These are phyloP conservation scores for Pseudomugil gertrudae DNA, from an alignment of 2,797 vertebrate genomes.

Conservation along the genomic window DNA sequence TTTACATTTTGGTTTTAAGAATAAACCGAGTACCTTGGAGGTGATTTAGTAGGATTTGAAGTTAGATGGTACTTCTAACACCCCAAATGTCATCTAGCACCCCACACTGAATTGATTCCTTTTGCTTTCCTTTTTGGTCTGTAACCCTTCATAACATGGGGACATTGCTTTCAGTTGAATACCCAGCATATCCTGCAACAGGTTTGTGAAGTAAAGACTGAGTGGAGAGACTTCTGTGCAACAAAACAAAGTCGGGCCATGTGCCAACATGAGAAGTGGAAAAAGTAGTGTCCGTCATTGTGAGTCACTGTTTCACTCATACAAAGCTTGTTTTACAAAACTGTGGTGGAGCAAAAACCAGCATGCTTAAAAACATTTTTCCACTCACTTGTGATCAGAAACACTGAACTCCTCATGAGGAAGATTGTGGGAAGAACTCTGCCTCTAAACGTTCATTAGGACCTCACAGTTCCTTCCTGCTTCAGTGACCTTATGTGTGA, in stretches of 20 bases:
- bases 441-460: conserved; percentile 37
- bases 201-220: neutral
- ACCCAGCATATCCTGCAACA: neutral
- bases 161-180: neutral
- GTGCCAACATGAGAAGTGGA: conserved; percentile 11
- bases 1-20: neutral
- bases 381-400: conserved; percentile 2
- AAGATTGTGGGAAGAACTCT: conserved; percentile 43
- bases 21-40: neutral
- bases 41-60: neutral
- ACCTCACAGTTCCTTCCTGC: conserved; percentile 44
- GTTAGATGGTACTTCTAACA: neutral
- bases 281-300: neutral
- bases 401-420: neutral
- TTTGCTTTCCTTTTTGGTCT: neutral
- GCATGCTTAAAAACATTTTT: conserved; percentile 2
- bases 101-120: neutral
- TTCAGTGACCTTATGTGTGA: conserved; percentile 49
- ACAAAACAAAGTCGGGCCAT: conserved; percentile 21
- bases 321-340: conserved; percentile 10
- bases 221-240: neutral
- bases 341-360: conserved; percentile 5
- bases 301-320: conserved; percentile 29
- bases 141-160: neutral
- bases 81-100: neutral